Evolutionary conservation across 2,888 invertebrate species (phyloP), one percentile per base, ranked within the genome.

Genomic region (Loripinus fragilis): DNA sequence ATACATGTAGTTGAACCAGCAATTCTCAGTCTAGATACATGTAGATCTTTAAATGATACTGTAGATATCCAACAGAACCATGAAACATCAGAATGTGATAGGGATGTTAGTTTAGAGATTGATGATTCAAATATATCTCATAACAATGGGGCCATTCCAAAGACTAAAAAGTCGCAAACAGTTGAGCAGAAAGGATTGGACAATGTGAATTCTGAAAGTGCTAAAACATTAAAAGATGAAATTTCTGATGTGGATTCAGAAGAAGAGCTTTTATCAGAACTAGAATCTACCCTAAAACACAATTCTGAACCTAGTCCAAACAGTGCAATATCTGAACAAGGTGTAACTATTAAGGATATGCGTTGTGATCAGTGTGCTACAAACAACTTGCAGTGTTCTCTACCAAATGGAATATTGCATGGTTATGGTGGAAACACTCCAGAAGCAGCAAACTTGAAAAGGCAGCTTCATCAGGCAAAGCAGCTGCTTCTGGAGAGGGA

Each of bases 191-290:
- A 52, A 15, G 52, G 25, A 25, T 2, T 15, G 20, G 52, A 25
- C 15, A 23, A n/a, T 25, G 20, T 33, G 45, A 67, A 41, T 41
- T 67, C 42, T 41, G 23, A 42, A 17, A 41, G 45, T 42, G 67
- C 20, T 67, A 33, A 65, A 65, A n/a, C 67, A 30, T 67, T 33
- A 42, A 67, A 41, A 41, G 45, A 41, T 25, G 45, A 42, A 45
- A 67, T 10, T 17, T 28, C 28, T 48, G 60, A 42, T 1, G n/a
- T 73, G 17, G 78, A 81, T 67, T 85, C 81, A 15, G 89, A 89
- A 68, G 91, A 90, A 76, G 89, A 90, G 35, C 78, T 91, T 3
- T 72, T 90, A 66, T 86, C 85, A 38, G 90, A 91, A 69, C 80
- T 91, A 41, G 90, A 91, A 83, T 88, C 87, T 65, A 89, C 86